These are phyloP conservation scores for Drosophila diplacantha DNA, from an alignment of 2,888 invertebrate species.

Conservation along the genomic window DNA sequence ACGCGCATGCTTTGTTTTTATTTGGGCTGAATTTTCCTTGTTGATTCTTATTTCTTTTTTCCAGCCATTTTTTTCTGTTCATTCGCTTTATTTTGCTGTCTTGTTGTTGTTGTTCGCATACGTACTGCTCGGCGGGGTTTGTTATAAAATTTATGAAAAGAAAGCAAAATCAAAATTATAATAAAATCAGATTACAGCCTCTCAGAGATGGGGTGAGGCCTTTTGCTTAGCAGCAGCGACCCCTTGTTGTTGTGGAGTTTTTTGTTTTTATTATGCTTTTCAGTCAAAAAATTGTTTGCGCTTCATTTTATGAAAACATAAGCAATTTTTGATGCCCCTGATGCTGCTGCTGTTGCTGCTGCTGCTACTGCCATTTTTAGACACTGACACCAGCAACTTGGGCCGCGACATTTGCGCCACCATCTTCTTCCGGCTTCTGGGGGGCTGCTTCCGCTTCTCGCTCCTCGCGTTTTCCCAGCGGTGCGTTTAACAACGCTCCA, in stretches of 20 bases:
- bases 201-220: slow-evolving; percentile 35
- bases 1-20: slow-evolving; percentile 47
- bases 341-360: slow-evolving; percentile 26
- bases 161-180: slow-evolving; percentile 74
- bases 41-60: slow-evolving; percentile 28
- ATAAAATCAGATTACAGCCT: slow-evolving; percentile 72
- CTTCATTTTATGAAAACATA: slow-evolving; percentile 72
- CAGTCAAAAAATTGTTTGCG: slow-evolving; percentile 71
- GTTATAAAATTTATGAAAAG: slow-evolving; percentile 74
- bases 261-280: slow-evolving; percentile 67
- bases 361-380: slow-evolving; percentile 49
- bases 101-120: slow-evolving; percentile 30
- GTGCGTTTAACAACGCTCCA: slow-evolving; percentile 71
- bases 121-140: slow-evolving; percentile 46
- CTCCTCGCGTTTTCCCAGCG: slow-evolving; percentile 53
- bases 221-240: slow-evolving; percentile 27
- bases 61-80: not conserved
- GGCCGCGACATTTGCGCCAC: slow-evolving; percentile 42
- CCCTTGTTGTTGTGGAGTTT: slow-evolving; percentile 30
- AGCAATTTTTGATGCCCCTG: slow-evolving; percentile 62
- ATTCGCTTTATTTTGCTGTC: slow-evolving; percentile 31
- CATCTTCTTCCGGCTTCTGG: slow-evolving; percentile 31
- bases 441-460: slow-evolving; percentile 26
- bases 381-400: slow-evolving; percentile 67
- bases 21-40: slow-evolving; percentile 39